Evolutionary conservation across 2,113 vertebrate genomes (phyloP).

Genomic region (Lota lota): DNA sequence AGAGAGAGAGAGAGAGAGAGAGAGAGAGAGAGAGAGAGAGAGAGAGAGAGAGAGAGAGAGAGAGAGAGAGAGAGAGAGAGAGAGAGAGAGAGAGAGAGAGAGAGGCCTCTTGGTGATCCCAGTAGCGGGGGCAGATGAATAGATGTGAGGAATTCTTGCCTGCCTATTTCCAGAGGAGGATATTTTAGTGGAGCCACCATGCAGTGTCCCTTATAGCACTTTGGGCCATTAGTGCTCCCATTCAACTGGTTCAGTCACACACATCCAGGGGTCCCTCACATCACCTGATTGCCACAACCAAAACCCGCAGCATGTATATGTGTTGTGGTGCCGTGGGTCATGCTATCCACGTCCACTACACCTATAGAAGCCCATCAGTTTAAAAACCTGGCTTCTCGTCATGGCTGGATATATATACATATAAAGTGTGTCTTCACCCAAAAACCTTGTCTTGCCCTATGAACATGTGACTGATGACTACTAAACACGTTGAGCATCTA

Average conservation of each 20-base stretch:
- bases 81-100: not conserved
- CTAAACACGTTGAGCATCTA: too few species aligned
- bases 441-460: too few species aligned
- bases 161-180: constrained; percentile 28
- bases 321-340: too few species aligned
- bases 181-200: constrained; percentile 10
- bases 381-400: too few species aligned
- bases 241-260: constrained; percentile 20
- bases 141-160: constrained; percentile 33
- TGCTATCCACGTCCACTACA: too few species aligned
- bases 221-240: constrained; percentile 33
- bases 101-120: not conserved
- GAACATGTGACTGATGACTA: too few species aligned
- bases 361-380: too few species aligned
- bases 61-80: not conserved
- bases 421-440: too few species aligned
- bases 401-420: too few species aligned
- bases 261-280: constrained; percentile 1
- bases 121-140: constrained; percentile 18
- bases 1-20: too few species aligned
- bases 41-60: not conserved
- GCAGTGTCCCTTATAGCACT: constrained; percentile 32
- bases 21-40: not conserved
- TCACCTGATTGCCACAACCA: constrained; percentile 10
- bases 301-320: not conserved